Conservation (phyloP, 2,113 vertebrate species). For the Sinocyclocheilus anophthalmus region DNA sequence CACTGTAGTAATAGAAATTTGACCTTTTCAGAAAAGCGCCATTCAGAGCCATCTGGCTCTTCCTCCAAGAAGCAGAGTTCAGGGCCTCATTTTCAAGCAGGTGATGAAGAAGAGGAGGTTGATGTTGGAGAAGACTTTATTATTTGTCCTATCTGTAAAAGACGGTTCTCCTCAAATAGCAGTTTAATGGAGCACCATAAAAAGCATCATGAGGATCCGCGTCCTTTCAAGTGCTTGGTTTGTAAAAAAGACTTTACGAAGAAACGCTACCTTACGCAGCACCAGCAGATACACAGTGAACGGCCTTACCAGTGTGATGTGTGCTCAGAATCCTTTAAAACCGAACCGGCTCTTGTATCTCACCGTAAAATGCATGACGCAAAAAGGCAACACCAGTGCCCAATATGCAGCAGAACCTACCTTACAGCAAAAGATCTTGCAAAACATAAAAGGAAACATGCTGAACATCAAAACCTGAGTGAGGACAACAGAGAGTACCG, state of each 20-base stretch:
- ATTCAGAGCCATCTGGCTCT: conserved; percentile 21
- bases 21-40: neutral
- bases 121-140: conserved; percentile 74
- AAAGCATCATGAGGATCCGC: conserved; percentile 60
- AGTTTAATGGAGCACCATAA: conserved; percentile 72
- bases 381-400: conserved; percentile 60
- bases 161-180: conserved; percentile 70
- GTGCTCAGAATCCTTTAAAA: conserved; percentile 55
- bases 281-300: conserved; percentile 63
- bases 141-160: conserved; percentile 70
- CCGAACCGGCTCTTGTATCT: conserved; percentile 13
- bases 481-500: conserved; percentile 61
- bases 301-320: conserved; percentile 42
- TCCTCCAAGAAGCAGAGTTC: conserved; percentile 19
- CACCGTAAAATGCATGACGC: conserved; percentile 31
- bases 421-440: conserved; percentile 62
- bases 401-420: conserved; percentile 58
- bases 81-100: neutral
- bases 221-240: conserved; percentile 68
- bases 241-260: conserved; percentile 71
- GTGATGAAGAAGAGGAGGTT: conserved; percentile 70
- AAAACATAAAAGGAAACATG: conserved; percentile 67
- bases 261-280: conserved; percentile 68
- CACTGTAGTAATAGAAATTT: conserved; percentile 61
- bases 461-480: conserved; percentile 42